A percentile compares a stretch with the other conserved stretches of the same genome.
Evolutionary conservation across 2,888 invertebrate genomes (phyloP).

Genomic region (Ypsolopha sequella): DNA sequence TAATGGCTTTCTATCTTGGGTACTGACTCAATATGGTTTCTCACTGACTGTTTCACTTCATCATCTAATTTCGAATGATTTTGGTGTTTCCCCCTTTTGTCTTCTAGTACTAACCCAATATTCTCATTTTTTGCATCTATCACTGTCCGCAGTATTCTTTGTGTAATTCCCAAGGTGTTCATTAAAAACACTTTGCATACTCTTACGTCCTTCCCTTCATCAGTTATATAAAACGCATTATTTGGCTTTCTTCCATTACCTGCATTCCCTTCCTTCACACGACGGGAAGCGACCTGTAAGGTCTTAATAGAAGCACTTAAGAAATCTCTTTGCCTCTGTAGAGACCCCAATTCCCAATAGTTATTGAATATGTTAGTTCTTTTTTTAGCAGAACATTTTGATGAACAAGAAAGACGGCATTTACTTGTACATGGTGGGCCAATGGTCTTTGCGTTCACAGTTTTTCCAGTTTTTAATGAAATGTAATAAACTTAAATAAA

Average conservation of each 20-base stretch:
- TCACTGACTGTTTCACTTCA: too few relatives aligned
- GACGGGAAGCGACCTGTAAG: neutral
- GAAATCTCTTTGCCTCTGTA: neutral
- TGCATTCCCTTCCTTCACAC: neutral
- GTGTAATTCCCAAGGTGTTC: too few relatives aligned
- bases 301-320: neutral
- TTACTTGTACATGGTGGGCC: neutral
- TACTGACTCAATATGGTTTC: neutral
- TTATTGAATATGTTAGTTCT: neutral
- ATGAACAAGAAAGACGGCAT: neutral
- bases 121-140: too few relatives aligned
- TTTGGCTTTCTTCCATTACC: too few relatives aligned
- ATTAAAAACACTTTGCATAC: too few relatives aligned
- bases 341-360: neutral
- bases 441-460: neutral
- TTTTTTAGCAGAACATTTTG: neutral
- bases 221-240: too few relatives aligned
- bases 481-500: too few relatives aligned
- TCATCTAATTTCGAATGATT: too few relatives aligned
- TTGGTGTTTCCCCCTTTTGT: too few relatives aligned
- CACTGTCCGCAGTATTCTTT: too few relatives aligned
- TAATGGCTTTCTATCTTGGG: constrained; percentile 3
- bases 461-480: neutral
- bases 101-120: too few relatives aligned
- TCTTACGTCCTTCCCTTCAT: too few relatives aligned